Conservation (phyloP, 2,888 invertebrate genomes). For the Cephus nigrinus region DNA sequence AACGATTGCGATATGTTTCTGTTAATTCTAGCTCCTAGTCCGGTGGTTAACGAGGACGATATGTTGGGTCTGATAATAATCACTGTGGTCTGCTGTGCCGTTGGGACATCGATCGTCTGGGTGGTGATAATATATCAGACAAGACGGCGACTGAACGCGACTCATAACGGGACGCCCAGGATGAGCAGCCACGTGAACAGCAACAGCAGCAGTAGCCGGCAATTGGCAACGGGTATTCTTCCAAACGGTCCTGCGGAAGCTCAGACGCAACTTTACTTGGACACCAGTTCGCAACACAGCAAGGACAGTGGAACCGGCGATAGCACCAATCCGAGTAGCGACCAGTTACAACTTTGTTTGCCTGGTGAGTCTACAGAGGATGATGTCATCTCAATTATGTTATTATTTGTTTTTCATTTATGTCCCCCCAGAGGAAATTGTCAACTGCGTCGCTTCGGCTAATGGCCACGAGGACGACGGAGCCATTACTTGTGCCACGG, state of each 20-base stretch:
- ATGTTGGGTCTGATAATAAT: conserved; percentile 90
- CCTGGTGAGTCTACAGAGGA: conserved; percentile 44
- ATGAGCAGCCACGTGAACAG: conserved; percentile 67
- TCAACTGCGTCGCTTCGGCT: conserved; percentile 37
- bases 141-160: conserved; percentile 73
- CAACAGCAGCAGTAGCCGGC: conserved; percentile 48
- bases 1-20: background rate
- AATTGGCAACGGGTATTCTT: conserved; percentile 66
- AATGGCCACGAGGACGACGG: conserved; percentile 52
- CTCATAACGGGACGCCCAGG: conserved; percentile 58
- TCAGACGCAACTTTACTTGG: conserved; percentile 68
- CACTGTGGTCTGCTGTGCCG: conserved; percentile 89
- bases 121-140: conserved; percentile 91
- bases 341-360: conserved; percentile 68
- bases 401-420: background rate
- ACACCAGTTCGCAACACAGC: conserved; percentile 81
- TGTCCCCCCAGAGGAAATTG: conserved; percentile 47
- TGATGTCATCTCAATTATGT: background rate
- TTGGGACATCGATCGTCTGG: conserved; percentile 92
- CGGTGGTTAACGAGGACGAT: conserved; percentile 75
- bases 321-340: conserved; percentile 79
- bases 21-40: conserved; percentile 66
- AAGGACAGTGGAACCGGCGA: conserved; percentile 87
- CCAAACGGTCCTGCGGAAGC: conserved; percentile 61
- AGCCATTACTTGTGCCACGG: background rate